phyloP scores from a whole-genome alignment of 2,888 invertebrate species.

The Hoplodrina ambigua region DNA sequence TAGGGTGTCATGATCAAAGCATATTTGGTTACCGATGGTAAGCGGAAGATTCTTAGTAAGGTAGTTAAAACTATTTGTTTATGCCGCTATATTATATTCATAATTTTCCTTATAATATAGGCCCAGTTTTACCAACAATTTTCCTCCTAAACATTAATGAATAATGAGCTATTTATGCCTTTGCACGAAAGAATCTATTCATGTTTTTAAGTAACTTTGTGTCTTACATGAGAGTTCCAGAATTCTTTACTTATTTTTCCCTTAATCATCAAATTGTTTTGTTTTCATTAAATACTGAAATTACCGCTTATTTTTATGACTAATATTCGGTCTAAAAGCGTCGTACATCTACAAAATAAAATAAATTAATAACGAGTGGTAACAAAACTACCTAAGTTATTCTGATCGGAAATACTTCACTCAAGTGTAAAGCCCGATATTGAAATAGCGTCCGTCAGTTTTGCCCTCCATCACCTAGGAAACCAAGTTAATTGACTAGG shows the following conservation, averaged over 20 bases:
- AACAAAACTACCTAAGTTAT: neutral
- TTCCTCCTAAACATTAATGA: slow-evolving; percentile 31
- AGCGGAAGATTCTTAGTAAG: slow-evolving; percentile 29
- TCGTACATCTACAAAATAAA: neutral
- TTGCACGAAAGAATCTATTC: slow-evolving; percentile 2
- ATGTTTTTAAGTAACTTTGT: slow-evolving; percentile 22
- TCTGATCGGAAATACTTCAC: slow-evolving; percentile 5
- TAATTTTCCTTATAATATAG: neutral
- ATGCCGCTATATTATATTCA: slow-evolving; percentile 30
- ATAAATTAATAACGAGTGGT: neutral
- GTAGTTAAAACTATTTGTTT: slow-evolving; percentile 9
- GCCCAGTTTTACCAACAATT: slow-evolving; percentile 1
- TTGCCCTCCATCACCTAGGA: slow-evolving; percentile 47
- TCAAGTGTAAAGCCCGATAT: neutral
- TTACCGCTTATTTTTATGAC: too few relatives aligned
- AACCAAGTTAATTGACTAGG: slow-evolving; percentile 40
- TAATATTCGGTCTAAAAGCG: neutral
- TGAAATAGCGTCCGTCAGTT: slow-evolving; percentile 12
- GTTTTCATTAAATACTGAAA: slow-evolving; percentile 1
- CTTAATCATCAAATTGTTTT: neutral
- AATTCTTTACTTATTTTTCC: neutral
- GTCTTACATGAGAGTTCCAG: slow-evolving; percentile 7
- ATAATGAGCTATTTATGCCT: slow-evolving; percentile 19
- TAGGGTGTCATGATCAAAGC: slow-evolving; percentile 30
- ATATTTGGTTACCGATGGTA: slow-evolving; percentile 28